These are phyloP conservation scores for Ochropleura plecta DNA, from an alignment of 2,888 invertebrate genomes.

Conservation along the genomic window DNA sequence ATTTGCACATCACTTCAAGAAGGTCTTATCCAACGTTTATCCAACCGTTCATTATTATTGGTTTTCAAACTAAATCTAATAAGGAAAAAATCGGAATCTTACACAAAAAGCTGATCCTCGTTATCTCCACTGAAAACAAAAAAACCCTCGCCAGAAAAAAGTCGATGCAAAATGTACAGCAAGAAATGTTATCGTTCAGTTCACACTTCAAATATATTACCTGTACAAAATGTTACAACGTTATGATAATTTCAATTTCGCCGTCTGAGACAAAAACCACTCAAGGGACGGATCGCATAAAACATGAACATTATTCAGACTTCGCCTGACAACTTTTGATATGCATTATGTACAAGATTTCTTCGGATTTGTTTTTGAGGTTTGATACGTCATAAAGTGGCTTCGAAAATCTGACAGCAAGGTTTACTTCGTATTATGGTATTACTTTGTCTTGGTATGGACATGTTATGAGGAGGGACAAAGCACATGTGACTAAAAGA, in stretches of 20 bases:
- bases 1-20: conserved; percentile 30
- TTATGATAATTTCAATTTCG: conserved; percentile 60
- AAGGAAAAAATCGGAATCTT: conserved; percentile 25
- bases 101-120: conserved; percentile 31
- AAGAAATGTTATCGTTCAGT: conserved; percentile 8
- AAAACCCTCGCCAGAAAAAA: conserved; percentile 8
- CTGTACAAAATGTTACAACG: conserved; percentile 35
- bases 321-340: conserved; percentile 28
- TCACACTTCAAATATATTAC: conserved; percentile 40
- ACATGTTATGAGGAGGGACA: no score
- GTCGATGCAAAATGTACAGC: conserved; percentile 32
- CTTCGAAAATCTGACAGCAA: no score
- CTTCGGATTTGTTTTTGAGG: conserved; percentile 20
- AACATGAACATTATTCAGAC: conserved; percentile 51
- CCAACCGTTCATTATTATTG: conserved; percentile 12
- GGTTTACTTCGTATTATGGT: no score
- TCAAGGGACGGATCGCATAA: conserved; percentile 32
- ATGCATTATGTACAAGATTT: conserved; percentile 33
- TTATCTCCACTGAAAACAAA: conserved; percentile 22
- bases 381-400: conserved; percentile 6
- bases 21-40: conserved; percentile 12
- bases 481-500: no score
- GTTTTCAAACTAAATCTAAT: conserved; percentile 37
- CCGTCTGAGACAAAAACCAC: conserved; percentile 34
- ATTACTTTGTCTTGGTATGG: no score